phyloP scores from a whole-genome alignment of 1,140 invertebrate species.

The Mylabris phalerata region DNA sequence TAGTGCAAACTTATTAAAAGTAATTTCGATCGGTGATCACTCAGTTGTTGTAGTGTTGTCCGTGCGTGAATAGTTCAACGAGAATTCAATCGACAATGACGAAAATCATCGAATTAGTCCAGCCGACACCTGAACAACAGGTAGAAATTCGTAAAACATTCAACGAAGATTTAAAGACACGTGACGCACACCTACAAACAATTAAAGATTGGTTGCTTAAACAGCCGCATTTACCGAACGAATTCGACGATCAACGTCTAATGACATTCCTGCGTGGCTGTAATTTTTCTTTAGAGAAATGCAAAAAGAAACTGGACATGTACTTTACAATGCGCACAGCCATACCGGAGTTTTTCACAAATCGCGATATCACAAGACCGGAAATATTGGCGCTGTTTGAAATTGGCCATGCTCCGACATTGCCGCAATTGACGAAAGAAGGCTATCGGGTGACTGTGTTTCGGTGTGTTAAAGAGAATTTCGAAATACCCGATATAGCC shows the following conservation, averaged over 20 bases:
- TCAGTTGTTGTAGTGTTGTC: too few relatives aligned
- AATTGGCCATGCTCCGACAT: too few relatives aligned
- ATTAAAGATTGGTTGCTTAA: conserved; percentile 66
- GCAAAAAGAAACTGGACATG: conserved; percentile 68
- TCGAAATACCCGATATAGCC: conserved; percentile 51
- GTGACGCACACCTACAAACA: conserved; percentile 53
- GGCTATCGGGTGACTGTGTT: too few relatives aligned
- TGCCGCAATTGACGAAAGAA: too few relatives aligned
- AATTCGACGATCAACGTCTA: conserved; percentile 60
- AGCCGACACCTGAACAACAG: conserved; percentile 62
- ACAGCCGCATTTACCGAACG: conserved; percentile 63
- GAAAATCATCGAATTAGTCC: conserved; percentile 41
- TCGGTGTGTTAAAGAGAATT: too few relatives aligned
- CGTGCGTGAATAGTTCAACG: too few relatives aligned
- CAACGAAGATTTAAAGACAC: conserved; percentile 57
- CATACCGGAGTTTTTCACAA: conserved; percentile 70
- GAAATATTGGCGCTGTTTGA: conserved; percentile 43
- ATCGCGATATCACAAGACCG: conserved; percentile 59
- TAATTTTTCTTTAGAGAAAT: conserved; percentile 70
- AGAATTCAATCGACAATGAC: too few relatives aligned
- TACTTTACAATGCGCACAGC: conserved; percentile 70
- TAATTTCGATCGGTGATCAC: too few relatives aligned
- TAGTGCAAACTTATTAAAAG: too few relatives aligned
- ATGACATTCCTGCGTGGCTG: conserved; percentile 68
- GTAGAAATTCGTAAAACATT: conserved; percentile 62